phyloP scores from a whole-genome alignment of 2,888 invertebrate genomes.

The Julus scanicus region DNA sequence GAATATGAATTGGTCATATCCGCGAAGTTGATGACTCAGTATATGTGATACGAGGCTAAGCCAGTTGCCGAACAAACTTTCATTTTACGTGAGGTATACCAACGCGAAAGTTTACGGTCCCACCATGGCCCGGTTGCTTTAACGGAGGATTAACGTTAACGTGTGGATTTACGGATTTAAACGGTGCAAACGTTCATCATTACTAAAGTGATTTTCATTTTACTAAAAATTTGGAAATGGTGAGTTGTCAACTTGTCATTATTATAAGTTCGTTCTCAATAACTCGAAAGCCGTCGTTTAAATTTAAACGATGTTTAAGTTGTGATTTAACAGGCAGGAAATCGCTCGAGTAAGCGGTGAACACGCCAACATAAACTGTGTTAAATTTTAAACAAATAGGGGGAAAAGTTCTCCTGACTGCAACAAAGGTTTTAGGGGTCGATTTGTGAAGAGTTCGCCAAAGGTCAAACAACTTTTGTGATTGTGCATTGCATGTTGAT shows the following conservation, averaged over 20 bases:
- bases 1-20: slow-evolving; percentile 20
- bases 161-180: neutral
- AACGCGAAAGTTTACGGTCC: neutral
- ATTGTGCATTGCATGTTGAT: neutral
- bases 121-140: neutral
- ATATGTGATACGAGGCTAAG: neutral
- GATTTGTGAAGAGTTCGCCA: slow-evolving; percentile 17
- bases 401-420: neutral
- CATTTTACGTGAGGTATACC: neutral
- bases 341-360: neutral
- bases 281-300: neutral
- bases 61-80: neutral
- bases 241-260: neutral
- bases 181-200: neutral
- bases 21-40: neutral
- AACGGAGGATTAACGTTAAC: slow-evolving; percentile 11
- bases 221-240: neutral
- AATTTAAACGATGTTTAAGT: neutral
- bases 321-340: neutral
- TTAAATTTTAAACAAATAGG: neutral
- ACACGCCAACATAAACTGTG: neutral
- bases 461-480: neutral
- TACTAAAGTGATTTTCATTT: neutral
- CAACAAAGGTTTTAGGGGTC: neutral
- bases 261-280: neutral